Conservation (phyloP, 2,888 invertebrate genomes). For the Phortica magna region DNA sequence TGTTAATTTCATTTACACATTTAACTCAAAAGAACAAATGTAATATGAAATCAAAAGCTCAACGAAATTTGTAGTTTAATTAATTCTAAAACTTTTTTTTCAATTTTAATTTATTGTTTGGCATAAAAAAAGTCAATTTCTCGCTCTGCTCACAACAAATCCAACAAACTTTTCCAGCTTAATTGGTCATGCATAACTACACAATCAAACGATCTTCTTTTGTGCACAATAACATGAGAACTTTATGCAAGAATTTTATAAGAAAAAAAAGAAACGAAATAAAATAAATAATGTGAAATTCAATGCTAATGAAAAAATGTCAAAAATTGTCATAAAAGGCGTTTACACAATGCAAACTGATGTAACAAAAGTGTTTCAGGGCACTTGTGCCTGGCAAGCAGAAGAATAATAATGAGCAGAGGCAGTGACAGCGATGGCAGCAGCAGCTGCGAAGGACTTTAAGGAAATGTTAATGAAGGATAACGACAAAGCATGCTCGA, state of each 20-base stretch:
- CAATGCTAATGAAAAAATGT: background rate
- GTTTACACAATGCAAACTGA: background rate
- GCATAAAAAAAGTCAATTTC: too few relatives aligned
- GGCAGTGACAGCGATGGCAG: background rate
- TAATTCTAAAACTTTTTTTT: too few relatives aligned
- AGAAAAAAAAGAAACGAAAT: background rate
- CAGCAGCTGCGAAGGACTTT: slow-evolving; percentile 44
- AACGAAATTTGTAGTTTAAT: too few relatives aligned
- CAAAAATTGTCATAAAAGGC: background rate
- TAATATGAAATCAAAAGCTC: too few relatives aligned
- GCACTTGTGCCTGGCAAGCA: background rate
- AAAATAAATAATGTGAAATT: background rate
- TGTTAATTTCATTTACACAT: too few relatives aligned
- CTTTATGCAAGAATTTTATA: background rate
- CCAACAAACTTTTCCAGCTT: too few relatives aligned
- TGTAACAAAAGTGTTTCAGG: background rate
- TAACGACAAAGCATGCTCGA: slow-evolving; percentile 61
- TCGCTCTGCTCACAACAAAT: too few relatives aligned
- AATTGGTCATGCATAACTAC: too few relatives aligned
- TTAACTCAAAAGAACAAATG: too few relatives aligned
- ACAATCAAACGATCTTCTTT: too few relatives aligned
- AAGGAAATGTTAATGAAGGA: slow-evolving; percentile 63
- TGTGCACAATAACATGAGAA: too few relatives aligned
- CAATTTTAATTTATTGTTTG: too few relatives aligned
- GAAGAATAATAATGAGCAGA: background rate